Percentiles rank a stretch among this genome's conserved stretches.
Conservation (phyloP, 2,797 vertebrate genomes). For the Manis javanica region DNA sequence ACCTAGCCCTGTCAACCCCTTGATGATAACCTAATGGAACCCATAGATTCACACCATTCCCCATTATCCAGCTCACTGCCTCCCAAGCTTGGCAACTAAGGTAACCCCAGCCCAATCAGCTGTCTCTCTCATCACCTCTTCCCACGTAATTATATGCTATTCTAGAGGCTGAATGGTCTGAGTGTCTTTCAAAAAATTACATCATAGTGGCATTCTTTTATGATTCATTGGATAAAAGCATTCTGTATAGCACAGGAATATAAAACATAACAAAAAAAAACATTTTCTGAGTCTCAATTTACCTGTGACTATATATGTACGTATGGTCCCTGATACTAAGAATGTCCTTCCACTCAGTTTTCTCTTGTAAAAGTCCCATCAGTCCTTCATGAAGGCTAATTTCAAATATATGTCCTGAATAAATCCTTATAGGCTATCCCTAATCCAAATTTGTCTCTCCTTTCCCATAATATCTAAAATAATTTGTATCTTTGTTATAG, state of each 20-base stretch:
- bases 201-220: not conserved
- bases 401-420: not conserved
- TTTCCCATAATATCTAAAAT: not conserved
- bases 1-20: not conserved
- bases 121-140: not conserved
- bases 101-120: not conserved
- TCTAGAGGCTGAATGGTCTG: not conserved
- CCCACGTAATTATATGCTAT: not conserved
- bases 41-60: not conserved
- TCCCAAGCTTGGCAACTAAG: not conserved
- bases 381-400: not conserved
- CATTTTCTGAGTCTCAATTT: slow-evolving; percentile 1
- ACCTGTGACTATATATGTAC: not conserved
- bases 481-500: not conserved
- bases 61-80: not conserved
- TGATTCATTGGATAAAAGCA: not conserved
- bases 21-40: not conserved
- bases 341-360: not conserved
- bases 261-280: slow-evolving; percentile 26
- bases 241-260: not conserved
- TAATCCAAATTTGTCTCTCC: not conserved
- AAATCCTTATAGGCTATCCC: not conserved
- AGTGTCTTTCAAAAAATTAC: not conserved
- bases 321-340: not conserved
- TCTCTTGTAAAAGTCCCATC: not conserved